Conservation (phyloP, 2,797 vertebrate species). For the Anolis apletophallus region DNA sequence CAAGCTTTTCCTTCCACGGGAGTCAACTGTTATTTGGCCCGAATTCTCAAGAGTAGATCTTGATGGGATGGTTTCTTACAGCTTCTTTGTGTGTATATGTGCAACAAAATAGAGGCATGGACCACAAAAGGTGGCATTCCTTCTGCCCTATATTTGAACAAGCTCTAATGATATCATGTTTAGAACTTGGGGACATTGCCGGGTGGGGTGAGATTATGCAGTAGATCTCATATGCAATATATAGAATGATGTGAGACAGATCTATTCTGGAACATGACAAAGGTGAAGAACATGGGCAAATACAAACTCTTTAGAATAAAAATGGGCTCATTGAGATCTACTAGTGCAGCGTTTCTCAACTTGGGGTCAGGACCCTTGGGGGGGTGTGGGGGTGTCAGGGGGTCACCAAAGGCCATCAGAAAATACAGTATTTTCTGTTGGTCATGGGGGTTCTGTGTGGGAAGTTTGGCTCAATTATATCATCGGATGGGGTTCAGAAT, state of each 20-base stretch:
- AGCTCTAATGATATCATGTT: not conserved
- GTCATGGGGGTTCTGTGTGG: too few relatives aligned
- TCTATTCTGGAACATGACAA: not conserved
- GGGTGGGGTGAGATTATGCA: not conserved
- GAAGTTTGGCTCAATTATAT: too few relatives aligned
- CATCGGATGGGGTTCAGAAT: too few relatives aligned
- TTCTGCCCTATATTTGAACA: constrained; percentile 2
- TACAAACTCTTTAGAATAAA: not conserved
- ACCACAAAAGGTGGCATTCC: not conserved
- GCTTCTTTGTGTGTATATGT: not conserved
- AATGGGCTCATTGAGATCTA: not conserved
- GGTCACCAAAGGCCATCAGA: too few relatives aligned
- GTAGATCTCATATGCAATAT: not conserved
- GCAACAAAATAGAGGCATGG: not conserved
- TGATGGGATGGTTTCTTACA: constrained; percentile 28
- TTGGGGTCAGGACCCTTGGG: too few relatives aligned
- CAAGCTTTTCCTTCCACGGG: constrained; percentile 61
- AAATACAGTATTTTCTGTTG: too few relatives aligned
- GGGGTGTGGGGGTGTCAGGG: too few relatives aligned
- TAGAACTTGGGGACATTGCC: not conserved
- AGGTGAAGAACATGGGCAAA: not conserved
- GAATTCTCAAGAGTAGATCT: constrained; percentile 20
- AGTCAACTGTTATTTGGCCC: constrained; percentile 38
- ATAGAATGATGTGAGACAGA: not conserved
- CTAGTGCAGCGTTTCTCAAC: too few relatives aligned